A percentile compares a stretch with the other conserved stretches of the same genome.
Conservation (phyloP, 2,888 invertebrate species). For the Eretmocerus hayati region DNA sequence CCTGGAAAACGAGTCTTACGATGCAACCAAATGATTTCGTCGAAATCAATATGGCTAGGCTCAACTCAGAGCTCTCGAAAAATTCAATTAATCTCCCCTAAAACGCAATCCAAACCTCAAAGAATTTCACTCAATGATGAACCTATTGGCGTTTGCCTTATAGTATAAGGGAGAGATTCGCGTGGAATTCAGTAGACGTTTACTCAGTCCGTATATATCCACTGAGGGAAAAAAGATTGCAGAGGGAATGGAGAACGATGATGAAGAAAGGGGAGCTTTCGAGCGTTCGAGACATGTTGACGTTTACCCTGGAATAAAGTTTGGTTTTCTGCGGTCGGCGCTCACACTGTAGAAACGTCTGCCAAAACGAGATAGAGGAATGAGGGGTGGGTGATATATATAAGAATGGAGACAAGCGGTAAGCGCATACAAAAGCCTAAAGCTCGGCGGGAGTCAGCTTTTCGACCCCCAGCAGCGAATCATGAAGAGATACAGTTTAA, state of each 20-base stretch:
- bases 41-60: too few species aligned
- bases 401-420: too few species aligned
- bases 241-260: conserved; percentile 23
- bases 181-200: conserved; percentile 14
- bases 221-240: conserved; percentile 22
- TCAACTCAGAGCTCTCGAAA: conserved; percentile 1
- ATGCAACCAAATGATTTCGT: too few species aligned
- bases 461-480: conserved; percentile 20
- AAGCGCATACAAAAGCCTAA: too few species aligned
- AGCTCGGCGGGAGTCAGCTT: too few species aligned
- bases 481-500: conserved; percentile 29
- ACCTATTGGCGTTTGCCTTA: background rate
- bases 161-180: background rate
- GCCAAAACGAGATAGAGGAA: too few species aligned
- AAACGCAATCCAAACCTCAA: background rate
- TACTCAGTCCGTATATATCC: conserved; percentile 23
- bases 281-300: conserved; percentile 21
- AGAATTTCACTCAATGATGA: conserved; percentile 10
- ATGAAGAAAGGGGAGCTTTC: conserved; percentile 22
- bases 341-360: background rate
- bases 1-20: too few species aligned
- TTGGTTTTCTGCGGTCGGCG: conserved; percentile 4
- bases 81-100: conserved; percentile 15
- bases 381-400: too few species aligned
- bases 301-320: conserved; percentile 20